Base-by-base conservation (phyloP, 2,113 vertebrate species). In the Marmota flaviventris region DNA sequence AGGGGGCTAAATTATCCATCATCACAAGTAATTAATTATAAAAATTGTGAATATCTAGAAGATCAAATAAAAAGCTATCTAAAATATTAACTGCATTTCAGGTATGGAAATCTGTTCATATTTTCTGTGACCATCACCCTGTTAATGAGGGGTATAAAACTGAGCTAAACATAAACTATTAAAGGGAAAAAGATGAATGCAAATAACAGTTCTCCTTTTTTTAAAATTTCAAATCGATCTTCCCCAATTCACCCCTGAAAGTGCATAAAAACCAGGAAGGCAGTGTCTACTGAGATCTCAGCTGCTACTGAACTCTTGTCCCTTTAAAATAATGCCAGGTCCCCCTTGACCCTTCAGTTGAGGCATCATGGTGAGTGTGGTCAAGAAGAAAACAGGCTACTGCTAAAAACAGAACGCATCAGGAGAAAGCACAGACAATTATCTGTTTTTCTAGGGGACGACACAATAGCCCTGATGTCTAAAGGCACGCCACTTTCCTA, bases 21-120 rank as follows among this genome's bases (percentile, higher is more conserved):
- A 63, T 73, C 22, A 65, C 11, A 94, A 89, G 42, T 48, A 58
- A 95, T 93, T 48, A 58, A 95, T 93, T 69, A 87, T 27, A 95
- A 93, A 86, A 79, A 91, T 12, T 70, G 9, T 14, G 93, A 95
- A 18, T 93, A 51, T 20, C 11, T 70, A 45, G 42, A 48, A 67
- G 11, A 77, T 8, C n/a, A 93, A 58, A 77, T 29, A 78, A 85
- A 42, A 51, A 61, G 29, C 56, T 27, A 72, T 39, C 67, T 84
- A 94, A 97, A 77, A 73, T 69, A 69, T 53, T 73, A 94, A 77
- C 17, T 65, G 2, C 29, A 69, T 78, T 88, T 90, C 45, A 45
- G 69, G 88, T 81, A 34, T 1, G 3, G 73, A 88, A 78, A 87
- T 91, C 20, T 91, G 24, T 72, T 58, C 25, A 83, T n/a, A 97